Evolutionary conservation across 2,113 vertebrate species (phyloP).

Genomic region (Dasypus novemcinctus): DNA sequence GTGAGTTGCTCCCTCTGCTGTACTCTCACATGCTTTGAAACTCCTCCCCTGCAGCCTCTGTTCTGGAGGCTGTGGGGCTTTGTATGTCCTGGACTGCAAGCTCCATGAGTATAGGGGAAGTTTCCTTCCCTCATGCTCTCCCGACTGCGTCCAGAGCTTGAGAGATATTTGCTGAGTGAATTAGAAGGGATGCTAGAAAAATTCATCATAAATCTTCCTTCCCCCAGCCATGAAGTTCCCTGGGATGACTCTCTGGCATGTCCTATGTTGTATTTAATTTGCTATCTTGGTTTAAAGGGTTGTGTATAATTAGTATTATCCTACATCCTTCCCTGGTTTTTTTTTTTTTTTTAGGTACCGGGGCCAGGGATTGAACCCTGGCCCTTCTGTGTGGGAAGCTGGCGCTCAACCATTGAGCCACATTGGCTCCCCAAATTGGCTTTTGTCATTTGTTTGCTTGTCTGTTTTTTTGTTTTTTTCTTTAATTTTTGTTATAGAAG

Average conservation of each 20-base stretch:
- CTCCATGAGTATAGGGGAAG: fast-evolving
- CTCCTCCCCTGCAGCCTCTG: too few species aligned
- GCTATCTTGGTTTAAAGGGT: not conserved
- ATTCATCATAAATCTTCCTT: not conserved
- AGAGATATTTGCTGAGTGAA: not conserved
- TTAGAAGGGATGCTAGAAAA: not conserved
- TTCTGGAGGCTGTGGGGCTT: not conserved
- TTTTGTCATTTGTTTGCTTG: too few species aligned
- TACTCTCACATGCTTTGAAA: not conserved
- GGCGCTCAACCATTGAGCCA: too few species aligned
- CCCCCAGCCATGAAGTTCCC: not conserved
- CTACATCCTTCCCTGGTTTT: not conserved
- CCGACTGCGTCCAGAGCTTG: not conserved
- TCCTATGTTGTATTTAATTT: not conserved
- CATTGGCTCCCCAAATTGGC: too few species aligned
- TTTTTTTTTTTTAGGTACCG: too few species aligned
- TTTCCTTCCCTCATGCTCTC: not conserved
- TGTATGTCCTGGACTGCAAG: not conserved
- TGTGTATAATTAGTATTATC: not conserved
- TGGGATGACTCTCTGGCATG: not conserved
- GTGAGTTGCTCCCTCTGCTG: fast-evolving
- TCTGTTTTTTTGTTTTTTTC: not conserved
- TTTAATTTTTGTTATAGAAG: not conserved
- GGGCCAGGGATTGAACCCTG: too few species aligned
- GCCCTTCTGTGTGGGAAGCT: too few species aligned